Percentiles rank a stretch among this genome's conserved stretches.
phyloP scores from a whole-genome alignment of 2,888 invertebrate species.

The Cenopis cana region DNA sequence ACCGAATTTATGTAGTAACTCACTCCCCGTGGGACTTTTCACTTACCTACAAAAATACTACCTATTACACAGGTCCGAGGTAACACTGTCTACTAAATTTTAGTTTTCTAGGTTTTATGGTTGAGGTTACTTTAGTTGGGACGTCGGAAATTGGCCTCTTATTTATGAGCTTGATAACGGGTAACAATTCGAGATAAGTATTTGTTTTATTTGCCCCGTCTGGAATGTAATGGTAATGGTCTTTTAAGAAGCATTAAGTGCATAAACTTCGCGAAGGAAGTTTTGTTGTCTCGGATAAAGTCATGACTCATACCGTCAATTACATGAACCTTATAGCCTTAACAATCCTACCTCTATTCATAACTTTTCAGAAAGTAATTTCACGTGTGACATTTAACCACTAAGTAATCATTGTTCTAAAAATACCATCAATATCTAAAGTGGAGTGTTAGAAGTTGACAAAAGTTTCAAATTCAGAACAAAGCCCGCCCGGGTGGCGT shows the following conservation, averaged over 20 bases:
- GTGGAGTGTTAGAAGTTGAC: background rate
- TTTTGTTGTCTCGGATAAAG: constrained; percentile 12
- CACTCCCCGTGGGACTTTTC: constrained; percentile 9
- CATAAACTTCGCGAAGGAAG: constrained; percentile 15
- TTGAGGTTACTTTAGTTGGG: constrained; percentile 26
- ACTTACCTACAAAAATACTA: constrained; percentile 21
- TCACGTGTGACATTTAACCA: too few species aligned
- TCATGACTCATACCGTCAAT: constrained; percentile 9
- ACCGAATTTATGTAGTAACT: constrained; percentile 33
- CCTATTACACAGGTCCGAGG: background rate
- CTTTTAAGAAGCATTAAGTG: constrained; percentile 26
- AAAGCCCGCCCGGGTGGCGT: background rate
- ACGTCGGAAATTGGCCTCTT: constrained; percentile 28
- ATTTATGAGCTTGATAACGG: constrained; percentile 37
- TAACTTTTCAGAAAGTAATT: too few species aligned
- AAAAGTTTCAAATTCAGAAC: background rate
- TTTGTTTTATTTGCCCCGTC: constrained; percentile 25
- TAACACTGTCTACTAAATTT: constrained; percentile 29
- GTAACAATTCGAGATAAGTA: constrained; percentile 31
- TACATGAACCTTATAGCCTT: too few species aligned
- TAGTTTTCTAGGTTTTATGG: constrained; percentile 32
- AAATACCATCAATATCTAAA: background rate
- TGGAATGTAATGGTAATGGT: constrained; percentile 22
- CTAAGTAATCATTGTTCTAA: background rate
- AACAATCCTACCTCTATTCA: too few species aligned